Percentiles rank a stretch among this genome's conserved stretches.
Evolutionary conservation across 2,797 vertebrate species (phyloP).

Genomic region (Neosilurus hyrtlii): DNA sequence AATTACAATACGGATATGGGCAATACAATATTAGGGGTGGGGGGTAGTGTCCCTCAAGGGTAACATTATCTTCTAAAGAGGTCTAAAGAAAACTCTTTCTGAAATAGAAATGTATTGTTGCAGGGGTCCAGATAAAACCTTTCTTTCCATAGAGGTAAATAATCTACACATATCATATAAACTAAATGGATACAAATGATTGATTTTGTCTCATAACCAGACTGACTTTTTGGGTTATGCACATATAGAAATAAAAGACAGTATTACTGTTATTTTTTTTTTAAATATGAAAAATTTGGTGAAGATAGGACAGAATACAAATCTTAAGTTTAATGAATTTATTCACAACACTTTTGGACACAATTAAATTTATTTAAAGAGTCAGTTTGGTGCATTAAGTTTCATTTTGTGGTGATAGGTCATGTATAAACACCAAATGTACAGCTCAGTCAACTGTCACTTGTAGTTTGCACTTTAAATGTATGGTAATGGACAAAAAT

Average conservation of each 20-base stretch:
- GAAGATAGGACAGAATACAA: too few species aligned
- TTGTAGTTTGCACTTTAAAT: too few species aligned
- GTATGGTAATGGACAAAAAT: too few species aligned
- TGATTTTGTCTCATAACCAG: background rate
- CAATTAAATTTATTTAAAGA: too few species aligned
- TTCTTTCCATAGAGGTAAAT: background rate
- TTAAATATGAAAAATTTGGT: too few species aligned
- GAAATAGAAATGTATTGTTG: background rate
- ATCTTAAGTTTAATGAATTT: too few species aligned
- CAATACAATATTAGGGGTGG: background rate
- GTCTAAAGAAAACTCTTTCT: background rate
- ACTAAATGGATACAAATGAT: background rate
- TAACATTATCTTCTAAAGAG: background rate
- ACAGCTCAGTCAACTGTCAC: background rate
- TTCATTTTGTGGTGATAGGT: too few species aligned
- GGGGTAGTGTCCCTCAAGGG: background rate
- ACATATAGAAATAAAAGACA: too few species aligned
- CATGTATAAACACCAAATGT: background rate
- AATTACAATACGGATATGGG: constrained; percentile 8
- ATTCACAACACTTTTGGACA: too few species aligned
- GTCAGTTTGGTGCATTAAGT: too few species aligned
- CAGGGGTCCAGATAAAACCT: background rate
- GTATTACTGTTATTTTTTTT: too few species aligned
- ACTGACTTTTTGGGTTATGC: too few species aligned
- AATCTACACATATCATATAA: background rate